Evolutionary conservation across 2,888 invertebrate species (phyloP), one percentile per base, ranked within the genome.

Genomic region (Entomobrya proxima): DNA sequence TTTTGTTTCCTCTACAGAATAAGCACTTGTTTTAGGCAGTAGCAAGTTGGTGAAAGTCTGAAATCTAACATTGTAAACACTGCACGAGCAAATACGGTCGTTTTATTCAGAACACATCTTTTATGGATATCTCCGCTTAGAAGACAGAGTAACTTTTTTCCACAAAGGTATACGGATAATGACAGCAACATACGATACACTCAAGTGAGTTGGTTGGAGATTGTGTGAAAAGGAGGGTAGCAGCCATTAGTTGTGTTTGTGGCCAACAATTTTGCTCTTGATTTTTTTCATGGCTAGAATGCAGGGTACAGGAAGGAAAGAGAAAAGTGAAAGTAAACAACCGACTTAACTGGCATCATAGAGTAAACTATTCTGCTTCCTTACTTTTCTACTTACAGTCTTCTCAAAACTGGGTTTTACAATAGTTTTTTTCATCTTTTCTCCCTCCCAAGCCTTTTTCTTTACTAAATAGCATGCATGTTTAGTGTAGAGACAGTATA

Each of bases 271-370:
- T n/a, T n/a, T n/a, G n/a, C n/a, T n/a, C n/a, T n/a, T n/a, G n/a
- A n/a, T n/a, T n/a, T n/a, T n/a, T n/a, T n/a, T n/a, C n/a, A n/a
- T n/a, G n/a, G n/a, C n/a, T n/a, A n/a, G n/a, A n/a, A n/a, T n/a
- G n/a, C n/a, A n/a, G 35, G n/a, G 35, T 30, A 27, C 24, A n/a
- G 37, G 67, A 27, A 40, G 18, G 9, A 74, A 9, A 18, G 47
- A 78, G 37, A 52, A 79, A 79, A 79, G 79, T 79, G 79, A 79
- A 79, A 79, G 79, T 52, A 79, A 79, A 78, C 78, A 78, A 78
- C 52, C 32, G 69, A 79, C 67, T 67, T 79, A 58, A 64, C 30
- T 69, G 11, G 15, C n/a, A 7, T 2, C 1, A 72, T 3, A 11
- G 40, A 27, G 7, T 24, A 40, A 72, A 47, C 37, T 67, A 21